Conservation (phyloP, 2,113 vertebrate genomes). For the Puntigrus tetrazona region DNA sequence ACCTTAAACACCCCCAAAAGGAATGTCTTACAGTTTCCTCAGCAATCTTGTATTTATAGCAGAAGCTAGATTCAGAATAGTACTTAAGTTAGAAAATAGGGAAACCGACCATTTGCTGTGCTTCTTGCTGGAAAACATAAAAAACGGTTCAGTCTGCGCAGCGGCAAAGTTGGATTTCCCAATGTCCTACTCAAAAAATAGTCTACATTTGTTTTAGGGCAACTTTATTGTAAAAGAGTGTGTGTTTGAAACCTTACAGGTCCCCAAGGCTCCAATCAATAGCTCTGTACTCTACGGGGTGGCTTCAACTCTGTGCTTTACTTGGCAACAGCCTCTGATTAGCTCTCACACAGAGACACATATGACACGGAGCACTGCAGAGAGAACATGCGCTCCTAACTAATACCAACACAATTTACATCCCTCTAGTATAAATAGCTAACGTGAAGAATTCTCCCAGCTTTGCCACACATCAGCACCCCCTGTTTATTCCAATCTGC, state of each 20-base stretch:
- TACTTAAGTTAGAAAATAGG: background rate
- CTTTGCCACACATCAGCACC: background rate
- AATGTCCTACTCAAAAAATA: background rate
- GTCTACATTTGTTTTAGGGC: slow-evolving; percentile 34
- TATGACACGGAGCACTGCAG: slow-evolving; percentile 26
- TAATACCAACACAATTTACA: slow-evolving; percentile 35
- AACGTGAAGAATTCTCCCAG: slow-evolving; percentile 2
- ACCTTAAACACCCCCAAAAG: too few relatives aligned
- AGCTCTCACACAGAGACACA: slow-evolving; percentile 42
- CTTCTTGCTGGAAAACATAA: background rate
- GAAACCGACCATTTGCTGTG: background rate
- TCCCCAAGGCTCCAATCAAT: slow-evolving; percentile 59
- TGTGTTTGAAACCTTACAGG: slow-evolving; percentile 14
- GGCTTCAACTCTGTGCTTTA: slow-evolving; percentile 41
- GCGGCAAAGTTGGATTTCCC: slow-evolving; percentile 1
- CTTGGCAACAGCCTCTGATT: slow-evolving; percentile 52
- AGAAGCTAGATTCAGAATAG: background rate
- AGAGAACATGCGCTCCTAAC: slow-evolving; percentile 32
- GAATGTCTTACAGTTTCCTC: too few relatives aligned
- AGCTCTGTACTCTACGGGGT: slow-evolving; percentile 34
- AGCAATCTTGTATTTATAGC: slow-evolving; percentile 5
- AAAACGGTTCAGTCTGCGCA: background rate
- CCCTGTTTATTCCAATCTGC: background rate
- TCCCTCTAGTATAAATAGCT: slow-evolving; percentile 36
- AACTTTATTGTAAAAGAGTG: slow-evolving; percentile 48